Percentiles rank a stretch among this genome's conserved stretches.
Evolutionary conservation across 1,140 invertebrate genomes (phyloP).

Genomic region (Sarcophaga peregrina): DNA sequence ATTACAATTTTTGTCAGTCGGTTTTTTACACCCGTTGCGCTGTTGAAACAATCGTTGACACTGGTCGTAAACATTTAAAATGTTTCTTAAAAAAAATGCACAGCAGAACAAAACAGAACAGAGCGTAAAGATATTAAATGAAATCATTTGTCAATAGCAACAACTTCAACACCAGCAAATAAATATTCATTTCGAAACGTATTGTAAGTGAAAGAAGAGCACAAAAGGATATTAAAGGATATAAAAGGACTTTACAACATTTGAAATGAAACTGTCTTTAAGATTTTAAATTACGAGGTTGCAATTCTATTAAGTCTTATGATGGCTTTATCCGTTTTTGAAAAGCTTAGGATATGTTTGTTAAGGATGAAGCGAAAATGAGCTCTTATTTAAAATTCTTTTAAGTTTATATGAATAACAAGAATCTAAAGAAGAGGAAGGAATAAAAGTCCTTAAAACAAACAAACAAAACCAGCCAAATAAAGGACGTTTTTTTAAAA

Average conservation of each 20-base stretch:
- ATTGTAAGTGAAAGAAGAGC: neutral
- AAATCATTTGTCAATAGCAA: constrained; percentile 2
- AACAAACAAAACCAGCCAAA: too few relatives aligned
- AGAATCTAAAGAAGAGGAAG: too few relatives aligned
- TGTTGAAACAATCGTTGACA: neutral
- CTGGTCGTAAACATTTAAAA: neutral
- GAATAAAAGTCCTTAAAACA: too few relatives aligned
- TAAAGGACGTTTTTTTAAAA: too few relatives aligned
- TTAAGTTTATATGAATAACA: too few relatives aligned
- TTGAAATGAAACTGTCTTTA: neutral
- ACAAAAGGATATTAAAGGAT: too few relatives aligned
- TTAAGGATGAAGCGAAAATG: too few relatives aligned
- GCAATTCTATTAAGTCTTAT: neutral
- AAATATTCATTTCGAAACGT: too few relatives aligned
- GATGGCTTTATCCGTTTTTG: constrained; percentile 7
- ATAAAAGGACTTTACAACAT: too few relatives aligned
- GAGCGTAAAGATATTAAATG: neutral
- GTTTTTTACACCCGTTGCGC: neutral
- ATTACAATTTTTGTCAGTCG: neutral
- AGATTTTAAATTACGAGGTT: neutral
- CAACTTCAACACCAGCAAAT: too few relatives aligned
- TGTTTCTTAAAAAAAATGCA: neutral
- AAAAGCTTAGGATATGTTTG: constrained; percentile 16
- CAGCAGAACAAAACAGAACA: too few relatives aligned
- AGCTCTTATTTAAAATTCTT: too few relatives aligned